Percentiles rank a stretch among this genome's conserved stretches.
phyloP scores from a whole-genome alignment of 2,113 vertebrate genomes.

The Halichoerus grypus region DNA sequence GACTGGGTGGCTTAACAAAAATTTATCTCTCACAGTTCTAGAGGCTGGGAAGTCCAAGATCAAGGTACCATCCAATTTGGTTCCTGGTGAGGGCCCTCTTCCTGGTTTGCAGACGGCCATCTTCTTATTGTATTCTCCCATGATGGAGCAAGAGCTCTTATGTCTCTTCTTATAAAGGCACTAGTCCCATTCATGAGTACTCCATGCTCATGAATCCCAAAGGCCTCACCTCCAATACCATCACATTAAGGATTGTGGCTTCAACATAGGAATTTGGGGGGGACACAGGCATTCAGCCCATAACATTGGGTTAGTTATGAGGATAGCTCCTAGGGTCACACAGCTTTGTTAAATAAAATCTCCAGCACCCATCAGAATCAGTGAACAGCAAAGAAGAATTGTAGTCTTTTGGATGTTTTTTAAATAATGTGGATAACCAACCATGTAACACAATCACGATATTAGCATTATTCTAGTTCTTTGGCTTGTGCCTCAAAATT shows the following conservation, averaged over 20 bases:
- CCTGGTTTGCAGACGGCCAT: not conserved
- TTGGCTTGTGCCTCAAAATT: conserved; percentile 45
- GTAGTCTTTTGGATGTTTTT: not conserved
- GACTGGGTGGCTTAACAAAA: not conserved
- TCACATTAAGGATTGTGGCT: not conserved
- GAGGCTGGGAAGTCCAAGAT: not conserved
- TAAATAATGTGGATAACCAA: not conserved
- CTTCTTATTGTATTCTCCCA: not conserved
- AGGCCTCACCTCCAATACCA: not conserved
- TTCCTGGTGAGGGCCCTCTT: not conserved
- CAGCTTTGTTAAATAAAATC: not conserved
- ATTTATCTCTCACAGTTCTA: not conserved
- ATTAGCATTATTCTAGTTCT: conserved; percentile 54
- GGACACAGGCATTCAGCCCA: not conserved
- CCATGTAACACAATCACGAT: not conserved
- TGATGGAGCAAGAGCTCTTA: not conserved
- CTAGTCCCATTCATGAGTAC: not conserved
- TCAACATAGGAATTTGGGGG: not conserved
- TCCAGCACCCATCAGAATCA: not conserved
- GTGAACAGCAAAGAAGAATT: not conserved
- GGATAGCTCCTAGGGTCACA: not conserved
- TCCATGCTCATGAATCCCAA: not conserved
- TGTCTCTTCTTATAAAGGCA: not conserved
- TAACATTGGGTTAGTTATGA: not conserved
- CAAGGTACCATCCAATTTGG: not conserved